Conservation (phyloP, 1,140 invertebrate genomes). For the Tetramorium simillimum region DNA sequence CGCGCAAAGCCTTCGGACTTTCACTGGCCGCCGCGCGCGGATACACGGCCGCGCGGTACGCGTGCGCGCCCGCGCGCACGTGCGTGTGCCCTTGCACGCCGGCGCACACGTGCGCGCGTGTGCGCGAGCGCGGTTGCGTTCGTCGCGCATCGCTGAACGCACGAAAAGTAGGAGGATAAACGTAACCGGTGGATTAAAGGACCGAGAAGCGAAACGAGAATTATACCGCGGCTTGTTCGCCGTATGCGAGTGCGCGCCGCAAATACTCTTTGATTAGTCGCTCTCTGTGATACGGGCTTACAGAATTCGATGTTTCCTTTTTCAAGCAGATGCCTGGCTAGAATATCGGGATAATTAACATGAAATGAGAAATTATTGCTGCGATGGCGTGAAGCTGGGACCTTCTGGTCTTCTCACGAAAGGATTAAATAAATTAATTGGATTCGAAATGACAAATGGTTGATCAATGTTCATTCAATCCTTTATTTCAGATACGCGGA, state of each 20-base stretch:
- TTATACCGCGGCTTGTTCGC: neutral
- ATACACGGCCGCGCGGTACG: slow-evolving; percentile 30
- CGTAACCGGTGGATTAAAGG: slow-evolving; percentile 49
- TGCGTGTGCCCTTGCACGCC: slow-evolving; percentile 12
- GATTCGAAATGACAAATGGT: neutral
- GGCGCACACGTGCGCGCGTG: slow-evolving; percentile 30
- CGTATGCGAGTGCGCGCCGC: neutral
- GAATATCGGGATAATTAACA: neutral
- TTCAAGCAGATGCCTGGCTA: neutral
- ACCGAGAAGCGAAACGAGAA: slow-evolving; percentile 22
- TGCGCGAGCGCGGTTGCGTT: neutral
- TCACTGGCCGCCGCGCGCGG: slow-evolving; percentile 74
- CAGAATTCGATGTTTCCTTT: neutral
- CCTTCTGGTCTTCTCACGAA: neutral
- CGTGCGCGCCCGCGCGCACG: neutral
- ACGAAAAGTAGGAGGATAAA: slow-evolving; percentile 46
- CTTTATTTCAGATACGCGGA: neutral
- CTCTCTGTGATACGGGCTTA: neutral
- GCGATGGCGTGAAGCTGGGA: neutral
- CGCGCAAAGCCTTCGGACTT: slow-evolving; percentile 76
- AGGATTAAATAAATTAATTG: neutral
- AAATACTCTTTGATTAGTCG: slow-evolving; percentile 2
- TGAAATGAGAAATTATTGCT: slow-evolving; percentile 11
- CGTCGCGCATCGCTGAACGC: slow-evolving; percentile 46
- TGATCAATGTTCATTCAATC: neutral